Conservation (phyloP, 64 coral and sea anemone species). For the Exaiptasia diaphana region DNA sequence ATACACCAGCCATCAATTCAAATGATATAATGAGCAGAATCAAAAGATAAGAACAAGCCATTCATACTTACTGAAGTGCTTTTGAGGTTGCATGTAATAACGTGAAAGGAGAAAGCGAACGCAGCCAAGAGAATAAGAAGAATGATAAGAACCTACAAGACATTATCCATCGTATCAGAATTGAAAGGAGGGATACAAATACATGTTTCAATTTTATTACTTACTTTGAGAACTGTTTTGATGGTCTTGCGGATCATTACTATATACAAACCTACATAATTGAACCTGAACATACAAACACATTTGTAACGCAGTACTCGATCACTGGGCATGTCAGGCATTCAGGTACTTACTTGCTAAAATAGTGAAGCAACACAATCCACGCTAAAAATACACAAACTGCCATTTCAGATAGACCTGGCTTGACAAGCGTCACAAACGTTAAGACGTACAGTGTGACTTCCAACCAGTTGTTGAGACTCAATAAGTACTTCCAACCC, state of each 20-base stretch:
- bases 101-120: constrained; percentile 53
- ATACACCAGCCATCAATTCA: too few species aligned
- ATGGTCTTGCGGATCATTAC: constrained; percentile 87
- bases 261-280: constrained; percentile 86
- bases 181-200: too few species aligned
- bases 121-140: constrained; percentile 60
- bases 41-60: too few species aligned
- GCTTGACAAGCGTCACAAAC: constrained; percentile 64
- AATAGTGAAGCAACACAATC: constrained; percentile 71
- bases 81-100: not conserved
- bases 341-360: constrained; percentile 95
- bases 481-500: constrained; percentile 81
- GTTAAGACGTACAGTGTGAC: constrained; percentile 71
- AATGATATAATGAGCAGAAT: too few species aligned
- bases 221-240: constrained; percentile 80
- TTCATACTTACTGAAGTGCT: not conserved
- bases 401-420: constrained; percentile 76
- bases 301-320: too few species aligned
- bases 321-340: too few species aligned
- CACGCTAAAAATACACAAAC: constrained; percentile 84
- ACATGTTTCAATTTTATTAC: too few species aligned
- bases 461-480: constrained; percentile 85
- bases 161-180: too few species aligned
- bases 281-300: constrained; percentile 61
- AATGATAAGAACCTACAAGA: constrained; percentile 43